Base-by-base conservation (phyloP, 2,888 invertebrate genomes). In the Branchipolynoe longqiensis region DNA sequence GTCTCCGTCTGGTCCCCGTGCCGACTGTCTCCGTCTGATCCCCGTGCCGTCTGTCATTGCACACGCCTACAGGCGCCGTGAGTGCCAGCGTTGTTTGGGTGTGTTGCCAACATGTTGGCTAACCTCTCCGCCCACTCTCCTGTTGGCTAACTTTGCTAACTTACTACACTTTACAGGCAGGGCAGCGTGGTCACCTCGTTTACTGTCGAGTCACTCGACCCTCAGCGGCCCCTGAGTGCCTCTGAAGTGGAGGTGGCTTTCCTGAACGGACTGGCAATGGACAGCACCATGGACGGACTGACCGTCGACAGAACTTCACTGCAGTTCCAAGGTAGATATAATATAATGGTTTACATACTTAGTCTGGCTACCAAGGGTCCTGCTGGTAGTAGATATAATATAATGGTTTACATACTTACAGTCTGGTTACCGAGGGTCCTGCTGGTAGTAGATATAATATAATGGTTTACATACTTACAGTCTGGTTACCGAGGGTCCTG, bases 111-210 rank as follows among this genome's bases (percentile, higher is more conserved):
- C 18, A 48, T 48, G 48, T 8, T 48, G 18, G 18, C 18, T 8
- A 18, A 12, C 25, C 62, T 25, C 62, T 25, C 6, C 62, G 25
- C 28, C 31, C n/a, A 31, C 31, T 62, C 28, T 62, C 31, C 12
- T 31, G 31, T n/a, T n/a, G n/a, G n/a, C n/a, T n/a, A n/a, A n/a
- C n/a, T n/a, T n/a, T n/a, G n/a, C n/a, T n/a, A n/a, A n/a, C n/a
- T n/a, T n/a, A n/a, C n/a, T n/a, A n/a, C n/a, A n/a, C n/a, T n/a
- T n/a, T 38, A 41, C 48, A 78, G 78, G n/a, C 28, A 41, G 48
- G 78, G 78, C 48, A 78, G 78, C 31, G 78, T 78, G 48, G 54
- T 78, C 0, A 48, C 78, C 8, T 78, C 78, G 3, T 78, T 78
- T 33, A 14, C 18, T 25, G n/a, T 78, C 4, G 78, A 48, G 48